Conservation (phyloP, 1,140 invertebrate species). For the Centruroides sculpturatus region DNA sequence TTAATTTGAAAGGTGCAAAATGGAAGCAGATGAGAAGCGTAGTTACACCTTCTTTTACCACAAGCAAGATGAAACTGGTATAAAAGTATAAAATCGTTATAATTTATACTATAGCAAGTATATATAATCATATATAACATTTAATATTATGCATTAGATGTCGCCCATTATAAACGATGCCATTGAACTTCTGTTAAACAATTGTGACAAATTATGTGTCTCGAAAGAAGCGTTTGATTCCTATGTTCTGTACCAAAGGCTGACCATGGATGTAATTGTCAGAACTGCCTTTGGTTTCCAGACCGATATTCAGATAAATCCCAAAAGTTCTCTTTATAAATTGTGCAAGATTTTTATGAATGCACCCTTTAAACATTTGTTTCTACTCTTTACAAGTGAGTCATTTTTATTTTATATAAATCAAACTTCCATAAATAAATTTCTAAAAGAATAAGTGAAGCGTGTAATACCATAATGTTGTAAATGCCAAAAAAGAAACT, state of each 20-base stretch:
- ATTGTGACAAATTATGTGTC: slow-evolving; percentile 17
- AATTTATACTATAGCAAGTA: no score
- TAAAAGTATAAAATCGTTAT: background rate
- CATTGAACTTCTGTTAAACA: slow-evolving; percentile 21
- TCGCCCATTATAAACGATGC: slow-evolving; percentile 24
- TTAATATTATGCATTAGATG: slow-evolving; percentile 20
- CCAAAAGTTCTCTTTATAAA: background rate
- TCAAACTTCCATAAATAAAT: no score
- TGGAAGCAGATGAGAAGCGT: slow-evolving; percentile 43
- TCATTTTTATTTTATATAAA: no score
- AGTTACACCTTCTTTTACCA: slow-evolving; percentile 41
- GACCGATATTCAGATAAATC: slow-evolving; percentile 25
- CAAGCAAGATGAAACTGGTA: slow-evolving; percentile 38
- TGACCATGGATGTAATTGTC: slow-evolving; percentile 36
- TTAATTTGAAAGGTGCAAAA: no score
- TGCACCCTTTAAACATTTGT: no score
- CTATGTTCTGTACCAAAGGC: slow-evolving; percentile 30
- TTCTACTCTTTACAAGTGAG: no score
- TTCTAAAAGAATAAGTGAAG: no score
- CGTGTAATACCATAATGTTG: no score
- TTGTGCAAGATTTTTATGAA: no score
- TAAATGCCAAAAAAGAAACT: no score
- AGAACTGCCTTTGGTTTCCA: slow-evolving; percentile 34
- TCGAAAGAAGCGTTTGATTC: slow-evolving; percentile 20
- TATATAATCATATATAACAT: no score